Evolutionary conservation across 2,888 invertebrate genomes (phyloP), one percentile per base, ranked within the genome.

Genomic region (Corbicula japonica): DNA sequence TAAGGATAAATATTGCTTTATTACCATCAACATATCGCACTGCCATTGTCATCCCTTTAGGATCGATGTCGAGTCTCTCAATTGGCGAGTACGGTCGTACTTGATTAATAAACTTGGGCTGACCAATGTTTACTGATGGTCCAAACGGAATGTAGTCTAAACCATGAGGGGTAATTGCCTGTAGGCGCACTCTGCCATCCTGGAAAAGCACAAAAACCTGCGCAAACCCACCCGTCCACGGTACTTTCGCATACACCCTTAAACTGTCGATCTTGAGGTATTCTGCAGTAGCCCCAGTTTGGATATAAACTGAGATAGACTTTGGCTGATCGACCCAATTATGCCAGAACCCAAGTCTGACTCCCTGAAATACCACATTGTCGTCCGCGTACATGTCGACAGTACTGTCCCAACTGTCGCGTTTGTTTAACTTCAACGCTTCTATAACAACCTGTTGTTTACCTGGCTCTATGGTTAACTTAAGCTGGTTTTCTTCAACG

Each of bases 141-240:
- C 89, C 84, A 73, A 87, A 86, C 23, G 89, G 87, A 52, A 88
- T 74, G 72, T 86, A 82, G 62, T 87, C 83, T 3, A 84, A 69
- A 28, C 87, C 88, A 50, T 85, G 84, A 8, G 84, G 80, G 2
- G 86, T 79, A 5, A 78, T 76, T 1, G 86, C 76, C 41, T 86
- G 83, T 23, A 85, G 62, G 10, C 84, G 76, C 2, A 73, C 63
- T 12, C 80, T 80, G 8, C 88, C 88, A 50, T 86, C 84, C 60
- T 85, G 86, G 61, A 87, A 85, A 32, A 88, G 58, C 34, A 86
- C 82, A 41, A 87, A 81, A 8, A 86, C 76, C 63, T 88, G 86
- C 1, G 86, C 76, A 61, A 73, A 87, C 3, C 63, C 83, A 3
- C 80, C 77, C 1, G 78, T 76, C 87, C 88, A 87, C 4, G 86